Conservation (phyloP, 1,140 invertebrate genomes). For the Thaumetopoea pityocampa region DNA sequence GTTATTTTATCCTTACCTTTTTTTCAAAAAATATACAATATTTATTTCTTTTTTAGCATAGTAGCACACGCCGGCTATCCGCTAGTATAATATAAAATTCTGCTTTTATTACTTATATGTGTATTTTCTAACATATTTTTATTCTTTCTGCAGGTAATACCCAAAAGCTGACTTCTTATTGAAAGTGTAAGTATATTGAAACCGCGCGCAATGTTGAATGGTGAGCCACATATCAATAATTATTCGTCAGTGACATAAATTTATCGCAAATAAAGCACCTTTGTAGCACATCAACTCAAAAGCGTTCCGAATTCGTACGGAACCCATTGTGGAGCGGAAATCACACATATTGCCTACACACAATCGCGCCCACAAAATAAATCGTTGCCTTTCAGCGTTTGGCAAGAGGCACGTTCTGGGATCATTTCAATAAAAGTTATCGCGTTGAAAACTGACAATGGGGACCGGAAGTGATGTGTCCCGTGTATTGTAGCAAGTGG, state of each 20-base stretch:
- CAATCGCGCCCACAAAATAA: constrained; percentile 60
- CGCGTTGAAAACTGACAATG: constrained; percentile 70
- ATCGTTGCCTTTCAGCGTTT: constrained; percentile 33
- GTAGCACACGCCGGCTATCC: no score
- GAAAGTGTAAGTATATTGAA: constrained; percentile 19
- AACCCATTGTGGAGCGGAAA: constrained; percentile 60
- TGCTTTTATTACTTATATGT: not conserved
- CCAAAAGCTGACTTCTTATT: constrained; percentile 29
- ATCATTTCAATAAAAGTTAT: constrained; percentile 74
- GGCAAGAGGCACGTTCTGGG: constrained; percentile 49
- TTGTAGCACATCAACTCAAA: constrained; percentile 30
- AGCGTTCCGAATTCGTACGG: constrained; percentile 37
- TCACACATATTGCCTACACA: constrained; percentile 47
- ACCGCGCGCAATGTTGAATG: constrained; percentile 23
- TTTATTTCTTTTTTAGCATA: no score
- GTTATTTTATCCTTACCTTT: no score
- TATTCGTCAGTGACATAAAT: constrained; percentile 41
- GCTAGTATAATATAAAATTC: not conserved
- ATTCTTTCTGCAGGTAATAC: constrained; percentile 42
- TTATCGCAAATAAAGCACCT: constrained; percentile 38
- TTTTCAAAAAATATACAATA: no score
- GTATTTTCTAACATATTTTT: constrained; percentile 10
- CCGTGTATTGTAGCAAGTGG: constrained; percentile 65
- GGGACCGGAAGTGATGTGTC: constrained; percentile 66
- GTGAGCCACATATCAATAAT: constrained; percentile 7